Evolutionary conservation across 2,113 vertebrate species (phyloP).

Genomic region (Gadus chalcogrammus): DNA sequence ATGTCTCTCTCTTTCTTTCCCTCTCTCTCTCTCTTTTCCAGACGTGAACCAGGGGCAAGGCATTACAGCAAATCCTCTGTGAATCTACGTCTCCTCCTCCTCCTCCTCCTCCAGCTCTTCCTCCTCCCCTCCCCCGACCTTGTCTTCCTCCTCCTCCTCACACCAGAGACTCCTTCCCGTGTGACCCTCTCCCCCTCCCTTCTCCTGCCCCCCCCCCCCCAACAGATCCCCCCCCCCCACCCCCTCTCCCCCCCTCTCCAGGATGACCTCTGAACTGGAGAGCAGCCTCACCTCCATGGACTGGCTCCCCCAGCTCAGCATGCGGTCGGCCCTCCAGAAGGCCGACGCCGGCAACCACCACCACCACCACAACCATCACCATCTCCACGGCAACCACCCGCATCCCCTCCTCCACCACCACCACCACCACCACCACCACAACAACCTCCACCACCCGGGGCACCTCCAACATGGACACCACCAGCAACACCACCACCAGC

Average conservation of each 20-base stretch:
- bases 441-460: neutral
- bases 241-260: constrained; percentile 16
- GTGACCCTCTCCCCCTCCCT: neutral
- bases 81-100: constrained; percentile 20
- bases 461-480: constrained; percentile 35
- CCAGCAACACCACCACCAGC: constrained; percentile 46
- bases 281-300: constrained; percentile 92
- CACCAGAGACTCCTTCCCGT: neutral
- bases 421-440: neutral
- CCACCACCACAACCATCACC: constrained; percentile 45
- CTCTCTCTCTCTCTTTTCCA: constrained; percentile 47
- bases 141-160: neutral
- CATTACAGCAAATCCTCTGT: constrained; percentile 61
- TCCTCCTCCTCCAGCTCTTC: no score
- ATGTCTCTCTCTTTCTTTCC: neutral
- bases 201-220: neutral
- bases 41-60: constrained; percentile 61
- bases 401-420: constrained; percentile 9
- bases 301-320: constrained; percentile 89
- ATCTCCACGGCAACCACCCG: neutral
- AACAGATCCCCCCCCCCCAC: neutral
- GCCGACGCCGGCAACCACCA: constrained; percentile 57
- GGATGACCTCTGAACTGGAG: constrained; percentile 91
- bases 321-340: constrained; percentile 87
- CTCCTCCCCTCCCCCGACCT: no score